Conservation (phyloP, 2,797 vertebrate species). For the Neoniphon sammara region DNA sequence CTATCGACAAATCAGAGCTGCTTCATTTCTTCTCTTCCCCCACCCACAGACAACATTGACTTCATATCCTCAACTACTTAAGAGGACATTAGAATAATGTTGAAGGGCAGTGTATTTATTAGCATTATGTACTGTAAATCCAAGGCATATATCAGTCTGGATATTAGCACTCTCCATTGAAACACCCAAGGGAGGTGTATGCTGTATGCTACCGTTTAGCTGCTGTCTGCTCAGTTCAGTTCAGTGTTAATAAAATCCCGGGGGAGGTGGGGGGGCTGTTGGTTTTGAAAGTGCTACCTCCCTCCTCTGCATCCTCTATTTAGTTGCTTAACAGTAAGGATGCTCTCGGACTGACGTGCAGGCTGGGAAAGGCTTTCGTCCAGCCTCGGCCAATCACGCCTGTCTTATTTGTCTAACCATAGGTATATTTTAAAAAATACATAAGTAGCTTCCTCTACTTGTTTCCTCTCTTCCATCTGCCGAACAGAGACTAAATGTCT, state of each 20-base stretch:
- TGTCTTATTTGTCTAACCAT: background rate
- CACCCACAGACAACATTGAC: slow-evolving; percentile 18
- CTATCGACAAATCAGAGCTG: slow-evolving; percentile 52
- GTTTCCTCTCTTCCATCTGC: slow-evolving; percentile 11
- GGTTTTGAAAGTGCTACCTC: slow-evolving; percentile 22
- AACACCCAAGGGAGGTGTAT: background rate
- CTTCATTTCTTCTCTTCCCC: slow-evolving; percentile 37
- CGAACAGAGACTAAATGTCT: background rate
- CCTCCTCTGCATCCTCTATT: slow-evolving; percentile 15
- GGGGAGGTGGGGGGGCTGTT: slow-evolving; percentile 3
- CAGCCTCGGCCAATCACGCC: background rate
- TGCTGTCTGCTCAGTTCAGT: slow-evolving; percentile 23
- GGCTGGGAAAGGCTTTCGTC: background rate
- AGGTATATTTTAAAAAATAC: slow-evolving; percentile 22
- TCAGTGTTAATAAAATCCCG: slow-evolving; percentile 28
- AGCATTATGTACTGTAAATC: slow-evolving; percentile 41
- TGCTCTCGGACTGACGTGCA: slow-evolving; percentile 15
- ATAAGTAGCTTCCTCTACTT: slow-evolving; percentile 21
- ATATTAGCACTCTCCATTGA: slow-evolving; percentile 30
- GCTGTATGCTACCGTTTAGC: slow-evolving; percentile 22
- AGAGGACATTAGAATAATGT: slow-evolving; percentile 11
- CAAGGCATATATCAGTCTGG: slow-evolving; percentile 24
- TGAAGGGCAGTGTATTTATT: slow-evolving; percentile 36
- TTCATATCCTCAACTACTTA: slow-evolving; percentile 34
- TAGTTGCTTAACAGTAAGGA: slow-evolving; percentile 17